Percentiles rank a stretch among this genome's conserved stretches.
Conservation (phyloP, 2,113 vertebrate genomes). For the Gulo gulo region DNA sequence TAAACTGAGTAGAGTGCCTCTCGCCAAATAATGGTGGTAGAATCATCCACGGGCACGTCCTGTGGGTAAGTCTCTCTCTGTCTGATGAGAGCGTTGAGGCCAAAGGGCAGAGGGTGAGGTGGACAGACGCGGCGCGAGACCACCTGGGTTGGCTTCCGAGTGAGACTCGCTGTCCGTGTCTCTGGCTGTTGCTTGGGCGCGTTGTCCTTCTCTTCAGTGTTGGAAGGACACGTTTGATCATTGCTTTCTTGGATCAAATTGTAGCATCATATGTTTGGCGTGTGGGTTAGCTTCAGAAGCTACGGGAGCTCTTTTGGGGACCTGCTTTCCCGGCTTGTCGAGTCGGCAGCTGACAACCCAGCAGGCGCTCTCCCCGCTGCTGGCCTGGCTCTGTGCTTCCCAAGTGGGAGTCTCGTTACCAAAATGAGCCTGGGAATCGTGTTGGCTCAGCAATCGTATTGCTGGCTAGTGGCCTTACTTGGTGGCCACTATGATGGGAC, state of each 20-base stretch:
- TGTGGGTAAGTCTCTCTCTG: not conserved
- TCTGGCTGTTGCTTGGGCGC: not conserved
- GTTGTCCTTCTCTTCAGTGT: not conserved
- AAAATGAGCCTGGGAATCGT: not conserved
- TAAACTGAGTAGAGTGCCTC: not conserved
- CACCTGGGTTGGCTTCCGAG: not conserved
- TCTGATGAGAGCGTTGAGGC: not conserved
- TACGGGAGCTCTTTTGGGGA: not conserved
- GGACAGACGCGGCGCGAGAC: not conserved
- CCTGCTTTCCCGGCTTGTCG: not conserved
- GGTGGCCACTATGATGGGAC: not conserved
- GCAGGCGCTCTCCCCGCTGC: not conserved
- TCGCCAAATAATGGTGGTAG: not conserved
- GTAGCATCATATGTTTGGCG: not conserved
- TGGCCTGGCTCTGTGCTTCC: not conserved
- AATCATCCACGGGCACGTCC: not conserved
- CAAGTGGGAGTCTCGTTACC: not conserved
- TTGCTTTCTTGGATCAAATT: slow-evolving; percentile 43
- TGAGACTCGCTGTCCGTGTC: not conserved
- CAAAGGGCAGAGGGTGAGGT: not conserved
- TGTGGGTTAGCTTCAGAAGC: not conserved
- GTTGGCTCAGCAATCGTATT: not conserved
- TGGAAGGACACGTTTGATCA: slow-evolving; percentile 24
- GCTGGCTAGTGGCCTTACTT: not conserved
- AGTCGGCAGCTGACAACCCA: not conserved